phyloP scores from a whole-genome alignment of 2,888 invertebrate genomes.

The Chalcosyrphus nemorum region DNA sequence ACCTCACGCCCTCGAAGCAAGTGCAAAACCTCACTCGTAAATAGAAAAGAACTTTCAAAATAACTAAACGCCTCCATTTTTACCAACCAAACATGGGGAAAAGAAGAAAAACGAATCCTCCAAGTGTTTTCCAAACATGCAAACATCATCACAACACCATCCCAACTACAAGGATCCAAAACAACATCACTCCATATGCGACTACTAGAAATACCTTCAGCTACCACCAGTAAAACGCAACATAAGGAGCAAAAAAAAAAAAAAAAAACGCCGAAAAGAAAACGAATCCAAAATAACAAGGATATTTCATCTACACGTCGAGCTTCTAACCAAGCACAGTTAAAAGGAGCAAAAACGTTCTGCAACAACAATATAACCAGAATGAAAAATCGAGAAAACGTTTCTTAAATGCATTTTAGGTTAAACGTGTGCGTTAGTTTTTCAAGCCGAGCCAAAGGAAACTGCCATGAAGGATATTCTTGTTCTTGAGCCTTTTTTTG shows the following conservation, averaged over 20 bases:
- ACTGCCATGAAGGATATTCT: background rate
- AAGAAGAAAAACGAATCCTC: no score
- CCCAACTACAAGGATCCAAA: constrained; percentile 20
- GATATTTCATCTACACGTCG: constrained; percentile 54
- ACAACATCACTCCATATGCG: constrained; percentile 20
- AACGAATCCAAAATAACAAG: constrained; percentile 28
- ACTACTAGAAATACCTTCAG: constrained; percentile 13
- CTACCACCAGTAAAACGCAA: background rate
- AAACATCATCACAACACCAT: constrained; percentile 57
- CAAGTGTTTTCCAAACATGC: constrained; percentile 50
- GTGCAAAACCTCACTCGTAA: background rate
- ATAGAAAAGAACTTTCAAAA: constrained; percentile 25
- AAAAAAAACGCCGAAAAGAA: background rate
- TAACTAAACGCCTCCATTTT: constrained; percentile 19
- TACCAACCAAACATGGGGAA: constrained; percentile 15
- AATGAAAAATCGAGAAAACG: constrained; percentile 38
- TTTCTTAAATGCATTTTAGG: constrained; percentile 58
- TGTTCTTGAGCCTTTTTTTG: constrained; percentile 20
- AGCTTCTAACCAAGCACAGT: constrained; percentile 36
- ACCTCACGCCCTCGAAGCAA: no score
- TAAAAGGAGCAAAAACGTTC: constrained; percentile 32
- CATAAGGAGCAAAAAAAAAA: background rate
- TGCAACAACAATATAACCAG: constrained; percentile 16
- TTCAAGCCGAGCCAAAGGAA: background rate
- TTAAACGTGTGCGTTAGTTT: constrained; percentile 47